Conservation (phyloP, 2,888 invertebrate genomes). For the Rambutsinella grinnellia region DNA sequence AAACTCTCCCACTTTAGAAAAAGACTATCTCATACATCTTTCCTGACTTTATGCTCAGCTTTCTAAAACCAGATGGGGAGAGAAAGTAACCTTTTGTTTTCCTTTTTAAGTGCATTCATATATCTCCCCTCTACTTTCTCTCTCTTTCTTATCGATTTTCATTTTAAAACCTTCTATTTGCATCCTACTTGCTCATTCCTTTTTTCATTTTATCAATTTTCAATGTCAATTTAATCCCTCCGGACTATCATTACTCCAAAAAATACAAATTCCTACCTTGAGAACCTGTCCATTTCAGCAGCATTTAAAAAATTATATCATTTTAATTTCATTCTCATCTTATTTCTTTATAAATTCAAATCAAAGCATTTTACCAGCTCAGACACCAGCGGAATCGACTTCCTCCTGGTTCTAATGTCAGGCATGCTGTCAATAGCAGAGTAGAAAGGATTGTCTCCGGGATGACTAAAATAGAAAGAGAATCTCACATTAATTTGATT, state of each 20-base stretch:
- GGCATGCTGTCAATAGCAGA: slow-evolving; percentile 99
- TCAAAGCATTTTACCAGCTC: slow-evolving; percentile 96
- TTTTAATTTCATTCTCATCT: no score
- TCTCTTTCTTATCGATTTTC: no score
- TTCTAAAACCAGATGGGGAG: no score
- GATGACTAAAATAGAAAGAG: slow-evolving; percentile 75
- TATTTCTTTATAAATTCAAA: background rate
- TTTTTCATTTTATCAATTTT: no score
- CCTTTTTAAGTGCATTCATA: background rate
- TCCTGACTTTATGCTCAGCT: no score
- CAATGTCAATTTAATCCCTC: no score
- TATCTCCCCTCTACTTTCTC: no score
- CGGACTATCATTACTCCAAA: no score
- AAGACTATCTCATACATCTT: no score
- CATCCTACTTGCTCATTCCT: no score
- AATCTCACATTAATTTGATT: slow-evolving; percentile 61
- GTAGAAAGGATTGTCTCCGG: slow-evolving; percentile 98
- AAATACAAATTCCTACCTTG: slow-evolving; percentile 46
- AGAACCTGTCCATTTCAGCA: slow-evolving; percentile 49
- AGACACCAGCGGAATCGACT: slow-evolving; percentile 97
- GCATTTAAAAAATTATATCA: no score
- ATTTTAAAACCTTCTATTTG: no score
- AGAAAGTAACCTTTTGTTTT: background rate
- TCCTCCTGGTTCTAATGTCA: slow-evolving; percentile 95
- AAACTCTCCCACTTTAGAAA: background rate